Evolutionary conservation across 1,140 invertebrate genomes (phyloP), one percentile per base, ranked within the genome.

Genomic region (Procambarus clarkii): DNA sequence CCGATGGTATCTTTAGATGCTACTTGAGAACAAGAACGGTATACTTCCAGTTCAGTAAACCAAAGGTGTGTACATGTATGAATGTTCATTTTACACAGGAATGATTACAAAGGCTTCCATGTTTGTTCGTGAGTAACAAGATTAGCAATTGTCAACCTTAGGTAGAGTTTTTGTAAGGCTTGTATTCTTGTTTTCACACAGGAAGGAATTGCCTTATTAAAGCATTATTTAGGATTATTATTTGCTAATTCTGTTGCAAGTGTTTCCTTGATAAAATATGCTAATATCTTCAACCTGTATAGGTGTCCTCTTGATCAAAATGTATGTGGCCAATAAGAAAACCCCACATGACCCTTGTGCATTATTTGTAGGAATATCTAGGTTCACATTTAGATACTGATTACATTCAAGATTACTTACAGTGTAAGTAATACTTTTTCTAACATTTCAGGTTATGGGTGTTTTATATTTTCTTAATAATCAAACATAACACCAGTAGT

Each of bases 401-500:
- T 69, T 45, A 69, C 69, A 69, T 60, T 82, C 80, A 45, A 34
- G n/a, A 69, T 64, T 83, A 11, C 58, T 83, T 83, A 83, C 34
- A 69, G 60, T 83, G 69, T 74, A 74, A 74, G n/a, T 74, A 74
- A 69, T 45, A 60, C 60, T 83, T 83, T 83, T 82, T 83, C 69
- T 83, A 83, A 54, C 45, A 44, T 45, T 79, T 83, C 60, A 83
- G 50, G 45, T 69, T 83, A 69, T 64, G 69, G 81, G 81, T 83
- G 81, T 83, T 64, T 64, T 69, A 83, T 83, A 83, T 83, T 83
- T 83, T 83, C 58, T 83, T 18, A 83, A 83, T 82, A n/a, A 60
- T 69, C 60, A 69, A 83, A 44, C 44, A 69, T 24, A 83, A 83
- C 81, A 83, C 81, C 81, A 83, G 34, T 83, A n/a, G 81, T 64